Conservation (phyloP, 2,888 invertebrate genomes). For the Diaphora mendica region DNA sequence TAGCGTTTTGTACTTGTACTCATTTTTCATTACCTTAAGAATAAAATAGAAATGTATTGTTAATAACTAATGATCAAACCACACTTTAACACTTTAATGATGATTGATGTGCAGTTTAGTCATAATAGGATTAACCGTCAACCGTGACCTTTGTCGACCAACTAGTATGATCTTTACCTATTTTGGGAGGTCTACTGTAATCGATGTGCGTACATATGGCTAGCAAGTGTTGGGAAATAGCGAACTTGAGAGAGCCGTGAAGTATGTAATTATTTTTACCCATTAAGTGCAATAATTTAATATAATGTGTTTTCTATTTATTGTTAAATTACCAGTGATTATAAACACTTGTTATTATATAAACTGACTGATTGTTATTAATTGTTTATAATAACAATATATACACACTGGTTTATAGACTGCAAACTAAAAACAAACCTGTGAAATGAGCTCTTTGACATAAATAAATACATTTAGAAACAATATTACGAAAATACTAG, state of each 20-base stretch:
- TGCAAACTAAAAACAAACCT: no score
- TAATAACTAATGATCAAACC: neutral
- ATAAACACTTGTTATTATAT: no score
- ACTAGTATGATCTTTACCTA: constrained; percentile 6
- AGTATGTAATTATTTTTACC: neutral
- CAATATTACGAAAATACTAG: no score
- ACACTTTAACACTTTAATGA: constrained; percentile 4
- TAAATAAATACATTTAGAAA: no score
- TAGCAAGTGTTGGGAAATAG: constrained; percentile 7
- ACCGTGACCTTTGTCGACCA: constrained; percentile 10
- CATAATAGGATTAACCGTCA: constrained; percentile 19
- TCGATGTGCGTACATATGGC: constrained; percentile 1
- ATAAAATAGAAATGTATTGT: constrained; percentile 7
- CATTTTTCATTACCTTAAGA: constrained; percentile 6
- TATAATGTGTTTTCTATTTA: neutral
- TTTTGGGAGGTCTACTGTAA: constrained; percentile 2
- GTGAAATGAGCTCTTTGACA: no score
- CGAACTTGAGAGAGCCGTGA: neutral
- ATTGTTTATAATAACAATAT: no score
- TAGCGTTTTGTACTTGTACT: neutral
- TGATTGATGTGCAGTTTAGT: constrained; percentile 16
- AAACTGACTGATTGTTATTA: neutral
- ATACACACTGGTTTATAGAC: no score
- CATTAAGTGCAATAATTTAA: neutral
- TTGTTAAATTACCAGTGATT: neutral